Evolutionary conservation across 1,140 invertebrate species (phyloP).

Genomic region (Chymomyza costata): DNA sequence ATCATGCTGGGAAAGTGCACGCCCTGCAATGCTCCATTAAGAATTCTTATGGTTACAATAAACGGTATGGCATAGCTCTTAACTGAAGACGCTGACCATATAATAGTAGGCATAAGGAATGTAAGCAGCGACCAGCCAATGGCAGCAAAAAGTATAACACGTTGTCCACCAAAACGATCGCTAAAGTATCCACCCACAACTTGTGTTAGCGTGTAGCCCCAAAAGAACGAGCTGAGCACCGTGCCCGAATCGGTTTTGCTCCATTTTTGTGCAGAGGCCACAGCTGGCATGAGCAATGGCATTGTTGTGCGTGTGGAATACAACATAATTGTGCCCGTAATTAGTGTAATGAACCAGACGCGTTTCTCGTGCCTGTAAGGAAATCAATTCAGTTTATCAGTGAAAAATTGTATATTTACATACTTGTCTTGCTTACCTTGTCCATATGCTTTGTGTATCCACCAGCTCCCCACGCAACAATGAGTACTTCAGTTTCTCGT

Average conservation of each 20-base stretch:
- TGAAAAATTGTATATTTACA: neutral
- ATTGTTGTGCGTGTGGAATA: constrained; percentile 83
- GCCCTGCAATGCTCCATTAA: constrained; percentile 84
- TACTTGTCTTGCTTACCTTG: constrained; percentile 40
- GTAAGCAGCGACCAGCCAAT: constrained; percentile 82
- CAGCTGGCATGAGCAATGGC: constrained; percentile 81
- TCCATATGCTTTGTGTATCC: constrained; percentile 72
- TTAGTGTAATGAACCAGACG: constrained; percentile 80
- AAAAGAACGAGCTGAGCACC: constrained; percentile 85
- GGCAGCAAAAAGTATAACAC: constrained; percentile 80
- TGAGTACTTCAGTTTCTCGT: constrained; percentile 74
- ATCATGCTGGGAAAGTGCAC: constrained; percentile 84
- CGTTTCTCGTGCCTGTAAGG: constrained; percentile 76
- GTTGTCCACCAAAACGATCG: constrained; percentile 82
- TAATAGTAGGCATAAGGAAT: constrained; percentile 82
- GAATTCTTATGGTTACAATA: constrained; percentile 79
- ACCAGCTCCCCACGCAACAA: constrained; percentile 66
- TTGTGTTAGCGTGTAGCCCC: constrained; percentile 86
- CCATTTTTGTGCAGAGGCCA: constrained; percentile 82
- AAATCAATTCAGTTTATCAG: too few species aligned
- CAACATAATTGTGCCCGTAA: constrained; percentile 81
- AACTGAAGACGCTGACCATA: constrained; percentile 78
- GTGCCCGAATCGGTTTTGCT: constrained; percentile 84
- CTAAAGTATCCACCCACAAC: constrained; percentile 83
- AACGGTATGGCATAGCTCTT: constrained; percentile 78